Conservation (phyloP, 35 echinoderm and acorn worm species). For the Strongylocentrotus purpuratus region DNA sequence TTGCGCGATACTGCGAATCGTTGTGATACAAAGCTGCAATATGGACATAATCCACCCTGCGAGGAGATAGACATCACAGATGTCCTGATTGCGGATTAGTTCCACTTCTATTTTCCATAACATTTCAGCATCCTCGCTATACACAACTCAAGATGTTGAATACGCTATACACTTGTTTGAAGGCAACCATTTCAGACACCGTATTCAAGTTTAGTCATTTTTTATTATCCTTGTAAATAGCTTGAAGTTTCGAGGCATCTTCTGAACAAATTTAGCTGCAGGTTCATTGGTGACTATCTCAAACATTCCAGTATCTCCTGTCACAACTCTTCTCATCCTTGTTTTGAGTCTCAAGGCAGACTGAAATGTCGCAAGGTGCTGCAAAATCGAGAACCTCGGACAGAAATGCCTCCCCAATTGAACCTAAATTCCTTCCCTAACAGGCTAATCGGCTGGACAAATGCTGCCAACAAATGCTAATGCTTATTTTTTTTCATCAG, state of each 20-base stretch:
- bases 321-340: neutral
- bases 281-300: neutral
- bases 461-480: neutral
- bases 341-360: neutral
- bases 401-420: constrained; percentile 8
- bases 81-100: neutral
- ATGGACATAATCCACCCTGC: neutral
- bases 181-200: neutral
- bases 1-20: neutral
- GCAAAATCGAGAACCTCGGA: neutral
- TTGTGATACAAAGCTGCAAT: neutral
- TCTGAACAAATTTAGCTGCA: neutral
- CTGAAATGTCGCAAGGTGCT: neutral
- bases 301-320: neutral
- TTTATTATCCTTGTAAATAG: neutral
- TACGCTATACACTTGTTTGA: neutral
- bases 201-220: neutral
- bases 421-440: neutral
- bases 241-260: neutral
- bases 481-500: neutral
- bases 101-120: neutral
- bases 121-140: neutral
- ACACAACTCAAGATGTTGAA: neutral
- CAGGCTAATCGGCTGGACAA: neutral
- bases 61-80: neutral